Evolutionary conservation across 2,888 invertebrate genomes (phyloP).

Genomic region (Smittia aterrima): DNA sequence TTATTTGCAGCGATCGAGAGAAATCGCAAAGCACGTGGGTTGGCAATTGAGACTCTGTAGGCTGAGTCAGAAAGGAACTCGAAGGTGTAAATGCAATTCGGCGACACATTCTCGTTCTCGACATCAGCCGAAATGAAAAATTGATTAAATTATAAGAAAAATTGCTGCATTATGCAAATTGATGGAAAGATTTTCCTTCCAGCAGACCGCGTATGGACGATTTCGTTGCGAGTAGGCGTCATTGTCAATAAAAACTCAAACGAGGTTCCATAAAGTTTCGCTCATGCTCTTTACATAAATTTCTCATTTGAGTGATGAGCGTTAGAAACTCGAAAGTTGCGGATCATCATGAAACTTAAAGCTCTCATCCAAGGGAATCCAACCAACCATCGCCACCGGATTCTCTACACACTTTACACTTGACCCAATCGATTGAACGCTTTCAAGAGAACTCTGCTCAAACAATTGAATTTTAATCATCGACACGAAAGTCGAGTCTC

Average conservation of each 20-base stretch:
- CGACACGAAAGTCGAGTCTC: background rate
- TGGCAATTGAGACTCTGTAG: background rate
- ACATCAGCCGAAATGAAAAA: conserved; percentile 21
- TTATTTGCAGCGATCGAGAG: background rate
- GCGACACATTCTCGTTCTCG: background rate
- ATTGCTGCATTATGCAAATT: background rate
- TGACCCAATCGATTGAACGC: background rate
- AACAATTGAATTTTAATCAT: conserved; percentile 9
- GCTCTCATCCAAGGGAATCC: background rate
- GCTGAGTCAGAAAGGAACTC: background rate
- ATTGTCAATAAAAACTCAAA: conserved; percentile 3
- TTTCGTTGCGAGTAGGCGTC: background rate
- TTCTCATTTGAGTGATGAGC: background rate
- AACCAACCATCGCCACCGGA: background rate
- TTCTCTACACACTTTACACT: background rate
- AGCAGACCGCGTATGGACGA: background rate
- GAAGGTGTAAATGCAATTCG: conserved; percentile 25
- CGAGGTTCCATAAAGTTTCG: background rate
- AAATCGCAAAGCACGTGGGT: background rate
- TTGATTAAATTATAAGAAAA: conserved; percentile 4
- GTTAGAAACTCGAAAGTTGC: conserved; percentile 1
- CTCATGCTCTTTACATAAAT: background rate
- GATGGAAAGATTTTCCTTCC: background rate
- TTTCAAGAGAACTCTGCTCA: background rate
- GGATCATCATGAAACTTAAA: background rate